Evolutionary conservation across 1,140 invertebrate species (phyloP).

Genomic region (Pachypsylla venusta): DNA sequence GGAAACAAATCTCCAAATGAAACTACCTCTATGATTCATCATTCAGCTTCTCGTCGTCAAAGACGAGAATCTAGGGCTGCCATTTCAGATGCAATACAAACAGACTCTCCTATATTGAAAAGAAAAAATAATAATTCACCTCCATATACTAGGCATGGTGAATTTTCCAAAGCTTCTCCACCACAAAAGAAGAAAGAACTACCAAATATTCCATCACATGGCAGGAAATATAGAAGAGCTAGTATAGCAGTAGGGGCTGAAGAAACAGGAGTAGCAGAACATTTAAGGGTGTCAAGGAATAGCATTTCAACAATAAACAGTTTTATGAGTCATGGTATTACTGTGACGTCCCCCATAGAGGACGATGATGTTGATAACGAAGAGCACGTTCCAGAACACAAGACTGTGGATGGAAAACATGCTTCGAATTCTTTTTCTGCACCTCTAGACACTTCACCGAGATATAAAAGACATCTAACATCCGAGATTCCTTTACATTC

Average conservation of each 20-base stretch:
- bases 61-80: background rate
- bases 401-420: background rate
- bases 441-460: background rate
- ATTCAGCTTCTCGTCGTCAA: background rate
- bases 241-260: background rate
- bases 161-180: background rate
- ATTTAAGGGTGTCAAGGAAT: background rate
- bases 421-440: no score
- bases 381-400: background rate
- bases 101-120: background rate
- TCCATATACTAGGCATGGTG: background rate
- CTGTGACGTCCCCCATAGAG: background rate
- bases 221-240: background rate
- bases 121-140: background rate
- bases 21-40: background rate
- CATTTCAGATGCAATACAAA: no score
- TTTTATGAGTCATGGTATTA: background rate
- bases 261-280: background rate
- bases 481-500: background rate
- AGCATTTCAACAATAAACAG: background rate
- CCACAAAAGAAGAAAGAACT: background rate
- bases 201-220: background rate
- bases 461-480: background rate
- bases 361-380: background rate
- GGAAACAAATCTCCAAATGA: background rate